These are phyloP conservation scores for Cantharis rufa DNA, from an alignment of 2,888 invertebrate genomes.

Conservation along the genomic window DNA sequence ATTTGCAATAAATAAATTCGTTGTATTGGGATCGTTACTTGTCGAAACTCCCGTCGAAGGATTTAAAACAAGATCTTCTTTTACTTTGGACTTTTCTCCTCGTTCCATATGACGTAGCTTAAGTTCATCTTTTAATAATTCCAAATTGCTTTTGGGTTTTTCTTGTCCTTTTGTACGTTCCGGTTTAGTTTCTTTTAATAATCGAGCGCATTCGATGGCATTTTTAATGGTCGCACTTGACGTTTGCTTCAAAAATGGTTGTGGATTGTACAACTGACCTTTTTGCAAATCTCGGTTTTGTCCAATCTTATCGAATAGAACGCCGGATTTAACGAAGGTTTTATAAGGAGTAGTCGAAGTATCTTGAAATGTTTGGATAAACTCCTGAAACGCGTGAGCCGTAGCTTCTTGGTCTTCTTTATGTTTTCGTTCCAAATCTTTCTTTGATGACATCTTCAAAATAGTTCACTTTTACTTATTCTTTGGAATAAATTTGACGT, in stretches of 20 bases:
- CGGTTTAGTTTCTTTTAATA: constrained; percentile 64
- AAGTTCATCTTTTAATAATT: constrained; percentile 95
- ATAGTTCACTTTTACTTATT: neutral
- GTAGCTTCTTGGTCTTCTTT: constrained; percentile 86
- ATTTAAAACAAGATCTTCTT: constrained; percentile 61
- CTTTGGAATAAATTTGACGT: neutral
- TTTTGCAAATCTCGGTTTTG: constrained; percentile 81
- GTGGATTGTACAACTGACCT: constrained; percentile 88
- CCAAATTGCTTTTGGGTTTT: constrained; percentile 95
- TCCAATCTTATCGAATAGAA: constrained; percentile 87
- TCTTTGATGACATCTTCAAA: constrained; percentile 60
- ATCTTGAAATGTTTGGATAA: constrained; percentile 92
- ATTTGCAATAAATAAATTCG: constrained; percentile 96
- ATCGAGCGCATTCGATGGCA: constrained; percentile 68
- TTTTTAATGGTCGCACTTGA: constrained; percentile 64
- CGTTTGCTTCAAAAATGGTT: constrained; percentile 66
- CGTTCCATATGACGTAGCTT: constrained; percentile 93
- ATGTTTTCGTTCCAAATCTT: constrained; percentile 77
- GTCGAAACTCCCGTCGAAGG: constrained; percentile 58
- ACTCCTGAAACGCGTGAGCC: constrained; percentile 91
- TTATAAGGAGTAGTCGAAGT: constrained; percentile 62
- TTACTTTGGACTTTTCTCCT: constrained; percentile 85
- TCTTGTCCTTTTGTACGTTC: constrained; percentile 67
- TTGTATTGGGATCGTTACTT: constrained; percentile 91
- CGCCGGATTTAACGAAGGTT: constrained; percentile 80